Evolutionary conservation across 2,797 vertebrate genomes (phyloP), one percentile per base, ranked within the genome.

Genomic region (Kryptolebias ocellatus): DNA sequence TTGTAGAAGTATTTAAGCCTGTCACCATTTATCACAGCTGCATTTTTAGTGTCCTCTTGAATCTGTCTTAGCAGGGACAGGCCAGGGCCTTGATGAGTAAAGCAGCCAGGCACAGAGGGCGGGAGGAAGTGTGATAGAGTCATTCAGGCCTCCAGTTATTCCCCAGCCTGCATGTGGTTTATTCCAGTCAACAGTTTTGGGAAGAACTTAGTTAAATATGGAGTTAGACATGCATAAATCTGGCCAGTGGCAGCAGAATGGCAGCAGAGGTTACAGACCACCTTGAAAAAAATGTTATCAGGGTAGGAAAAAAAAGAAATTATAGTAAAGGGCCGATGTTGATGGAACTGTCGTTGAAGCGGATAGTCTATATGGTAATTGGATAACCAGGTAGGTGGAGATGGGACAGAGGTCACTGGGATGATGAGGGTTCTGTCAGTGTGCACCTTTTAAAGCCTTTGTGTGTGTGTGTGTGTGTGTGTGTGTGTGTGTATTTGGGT

Each of bases 361-460:
- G 80, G 73, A 74, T 65, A 82, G 83, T 71, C 71, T 71, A 52
- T 81, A 80, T 72, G 75, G 87, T 89, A 91, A 92, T 84, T 89
- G 79, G 85, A 93, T 90, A 89, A 87, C 61, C 88, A 90, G 85
- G 85, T 92, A 86, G 91, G 85, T 73, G 83, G 85, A 92, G 88
- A 89, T 86, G 74, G 79, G 76, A 87, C 75, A 70, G 74, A 76
- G 85, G 79, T 84, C 44, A 60, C 72, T 59, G 57, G 64, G 71
- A 90, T 67, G 78, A 80, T 89, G 73, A 81, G 74, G 80, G 69
- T 83, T 83, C 74, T 88, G 83, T 86, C 72, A 83, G 68, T 75
- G 64, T 72, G 82, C 68, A 17, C 76, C 77, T 88, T 89, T 86
- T 65, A 31, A 86, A 80, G 67, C 72, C 46, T 59, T 70, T 90